Evolutionary conservation across 2,113 vertebrate species (phyloP), one percentile per base, ranked within the genome.

Genomic region (Myotis lucifugus): DNA sequence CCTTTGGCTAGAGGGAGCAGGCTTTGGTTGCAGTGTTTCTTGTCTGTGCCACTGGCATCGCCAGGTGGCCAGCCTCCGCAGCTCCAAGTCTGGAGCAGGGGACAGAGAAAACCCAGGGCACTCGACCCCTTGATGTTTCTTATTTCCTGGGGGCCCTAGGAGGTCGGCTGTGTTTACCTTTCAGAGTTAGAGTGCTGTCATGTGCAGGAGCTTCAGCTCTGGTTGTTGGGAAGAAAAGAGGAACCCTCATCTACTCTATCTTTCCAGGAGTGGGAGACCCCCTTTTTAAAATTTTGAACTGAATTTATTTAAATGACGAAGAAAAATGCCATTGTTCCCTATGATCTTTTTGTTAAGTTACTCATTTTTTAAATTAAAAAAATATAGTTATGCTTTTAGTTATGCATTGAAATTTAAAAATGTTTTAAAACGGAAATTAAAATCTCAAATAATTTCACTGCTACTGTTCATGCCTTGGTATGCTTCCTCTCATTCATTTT

Each of bases 401-500:
- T 66, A 81, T 40, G 27, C 8, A 13, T 81, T 59, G 19, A 61
- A 69, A n/a, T 56, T 77, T 42, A 34, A 74, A 90, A 76, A 77
- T 83, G 17, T 52, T 61, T 61, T 52, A 18, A 15, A 87, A 73
- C 25, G 7, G n/a, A 73, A 79, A 59, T 50, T 54, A 40, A 82
- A 86, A 34, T 82, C 1, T 69, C 21, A 21, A 19, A 9, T 40
- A 77, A 72, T 61, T 90, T n/a, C 46, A 15, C 34, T 54, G 73
- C 84, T 67, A 32, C 25, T 91, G 14, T 61, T 88, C 42, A 83
- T 34, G 54, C 40, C 8, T 77, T 83, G 40, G 25, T 82, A 40
- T 61, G 25, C 79, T 89, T 87, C 5, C n/a, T 92, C 83, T 83
- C 34, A 54, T 23, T 48, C 27, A 82, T 83, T 69, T 88, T 94